Percentiles rank a stretch among this genome's conserved stretches.
phyloP scores from a whole-genome alignment of 2,888 invertebrate species.

The Brachypalpus laphriformis region DNA sequence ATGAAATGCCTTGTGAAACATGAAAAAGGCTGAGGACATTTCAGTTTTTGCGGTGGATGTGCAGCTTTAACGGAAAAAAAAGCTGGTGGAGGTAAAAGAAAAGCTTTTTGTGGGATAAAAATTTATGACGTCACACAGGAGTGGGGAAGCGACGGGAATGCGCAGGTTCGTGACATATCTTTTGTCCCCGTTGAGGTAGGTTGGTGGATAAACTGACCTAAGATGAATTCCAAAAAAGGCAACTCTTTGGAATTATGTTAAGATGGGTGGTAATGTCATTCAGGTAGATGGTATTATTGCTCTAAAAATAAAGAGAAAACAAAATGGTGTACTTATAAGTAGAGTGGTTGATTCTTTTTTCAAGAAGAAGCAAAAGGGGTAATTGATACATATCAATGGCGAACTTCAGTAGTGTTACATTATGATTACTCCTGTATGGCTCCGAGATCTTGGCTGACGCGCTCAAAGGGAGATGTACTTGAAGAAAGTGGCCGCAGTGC shows the following conservation, averaged over 20 bases:
- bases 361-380: neutral
- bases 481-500: too few species aligned
- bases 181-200: constrained; percentile 49
- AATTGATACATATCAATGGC: neutral
- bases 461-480: too few species aligned
- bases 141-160: constrained; percentile 25
- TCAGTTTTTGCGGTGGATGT: neutral
- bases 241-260: neutral
- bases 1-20: constrained; percentile 52
- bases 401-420: too few species aligned
- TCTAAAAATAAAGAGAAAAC: neutral
- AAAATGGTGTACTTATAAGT: constrained; percentile 9
- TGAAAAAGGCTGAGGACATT: constrained; percentile 29
- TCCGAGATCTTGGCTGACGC: too few species aligned
- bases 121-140: constrained; percentile 19
- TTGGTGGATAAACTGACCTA: constrained; percentile 32
- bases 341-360: neutral
- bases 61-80: neutral
- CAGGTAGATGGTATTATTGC: neutral
- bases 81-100: neutral
- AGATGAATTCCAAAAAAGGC: neutral
- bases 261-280: neutral
- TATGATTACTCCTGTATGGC: too few species aligned
- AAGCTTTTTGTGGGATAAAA: constrained; percentile 20
- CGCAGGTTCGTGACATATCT: constrained; percentile 40